Evolutionary conservation across 2,888 invertebrate genomes (phyloP).

Genomic region (Tachina lurida): DNA sequence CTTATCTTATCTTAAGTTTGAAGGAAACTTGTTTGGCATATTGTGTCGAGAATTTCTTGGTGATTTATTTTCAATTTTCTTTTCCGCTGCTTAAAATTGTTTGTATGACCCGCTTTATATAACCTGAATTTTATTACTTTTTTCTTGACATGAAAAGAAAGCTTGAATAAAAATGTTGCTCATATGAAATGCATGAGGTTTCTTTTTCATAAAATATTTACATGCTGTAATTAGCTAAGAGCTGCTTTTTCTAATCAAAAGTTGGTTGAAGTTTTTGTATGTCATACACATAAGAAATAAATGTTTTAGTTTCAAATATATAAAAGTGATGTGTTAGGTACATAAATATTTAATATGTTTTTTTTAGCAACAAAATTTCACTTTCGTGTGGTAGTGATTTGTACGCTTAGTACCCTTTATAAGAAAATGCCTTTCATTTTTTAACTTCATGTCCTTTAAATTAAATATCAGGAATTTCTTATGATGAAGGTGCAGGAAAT

Average conservation of each 20-base stretch:
- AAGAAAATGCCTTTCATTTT: no score
- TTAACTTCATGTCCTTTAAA: no score
- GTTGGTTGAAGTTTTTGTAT: conserved; percentile 1
- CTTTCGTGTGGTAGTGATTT: no score
- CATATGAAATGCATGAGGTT: conserved; percentile 27
- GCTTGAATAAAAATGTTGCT: not conserved
- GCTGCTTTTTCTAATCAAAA: conserved; percentile 12
- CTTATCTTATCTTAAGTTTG: not conserved
- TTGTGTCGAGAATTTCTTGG: conserved; percentile 19
- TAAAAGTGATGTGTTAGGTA: not conserved
- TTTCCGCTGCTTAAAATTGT: not conserved
- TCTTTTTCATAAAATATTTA: conserved; percentile 12
- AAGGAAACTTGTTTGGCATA: not conserved
- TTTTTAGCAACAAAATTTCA: no score
- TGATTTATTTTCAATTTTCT: conserved; percentile 14
- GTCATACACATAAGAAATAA: not conserved
- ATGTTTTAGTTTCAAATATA: not conserved
- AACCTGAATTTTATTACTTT: conserved; percentile 44
- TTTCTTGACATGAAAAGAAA: not conserved
- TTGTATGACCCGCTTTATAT: conserved; percentile 56
- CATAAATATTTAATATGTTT: no score
- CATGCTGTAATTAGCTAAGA: conserved; percentile 13
- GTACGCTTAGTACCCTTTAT: no score
- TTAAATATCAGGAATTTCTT: no score
- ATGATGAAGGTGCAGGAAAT: no score